Base-by-base conservation (phyloP, 2,113 vertebrate species). In the Sarotherodon lohbergeri region DNA sequence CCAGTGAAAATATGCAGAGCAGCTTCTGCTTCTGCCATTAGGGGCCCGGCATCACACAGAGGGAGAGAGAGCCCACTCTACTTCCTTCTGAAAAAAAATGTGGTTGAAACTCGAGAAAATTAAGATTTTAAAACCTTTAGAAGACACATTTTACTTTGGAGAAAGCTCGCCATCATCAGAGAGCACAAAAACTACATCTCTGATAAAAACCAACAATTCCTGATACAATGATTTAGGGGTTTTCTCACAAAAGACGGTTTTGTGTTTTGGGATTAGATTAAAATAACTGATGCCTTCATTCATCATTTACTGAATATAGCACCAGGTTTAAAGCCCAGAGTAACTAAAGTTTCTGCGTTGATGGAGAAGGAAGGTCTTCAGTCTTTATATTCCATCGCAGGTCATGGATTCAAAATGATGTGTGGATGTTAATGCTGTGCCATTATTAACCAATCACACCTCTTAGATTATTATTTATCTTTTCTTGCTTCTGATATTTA, bases 11-110 rank as follows among this genome's bases (percentile, higher is more conserved):
- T 93, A 96, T 96, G 96, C 90, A 93, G 82, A 92, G 71, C 48
- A 87, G 82, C 91, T 91, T 96, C 96, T 96, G 96, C 84, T 96
- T 84, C 87, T 93, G 86, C 95, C 95, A 89, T 97, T 96, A 96
- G 91, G 95, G 95, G 94, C 92, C 95, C 91, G 3, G 46, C 61
- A 87, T 83, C 82, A 80, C 79, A 56, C 50, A 85, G 73, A 91
- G 89, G 90, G 89, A 86, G 84, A 86, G 71, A 89, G 36, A 68
- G 36, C 3, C 9, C 24, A 46, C 50, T 41, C 82, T 29, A 76
- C 90, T 94, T 95, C 88, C 90, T 90, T 46, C 84, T 24, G 52
- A 29, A 16, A 50, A 5, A 48, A 59, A 78, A 4, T 27, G 9
- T 41, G 50, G 84, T 90, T 73, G 59, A 80, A 56, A 48, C 63